Conservation (phyloP, 2,888 invertebrate genomes). For the Sphaerophoria rueppellii region DNA sequence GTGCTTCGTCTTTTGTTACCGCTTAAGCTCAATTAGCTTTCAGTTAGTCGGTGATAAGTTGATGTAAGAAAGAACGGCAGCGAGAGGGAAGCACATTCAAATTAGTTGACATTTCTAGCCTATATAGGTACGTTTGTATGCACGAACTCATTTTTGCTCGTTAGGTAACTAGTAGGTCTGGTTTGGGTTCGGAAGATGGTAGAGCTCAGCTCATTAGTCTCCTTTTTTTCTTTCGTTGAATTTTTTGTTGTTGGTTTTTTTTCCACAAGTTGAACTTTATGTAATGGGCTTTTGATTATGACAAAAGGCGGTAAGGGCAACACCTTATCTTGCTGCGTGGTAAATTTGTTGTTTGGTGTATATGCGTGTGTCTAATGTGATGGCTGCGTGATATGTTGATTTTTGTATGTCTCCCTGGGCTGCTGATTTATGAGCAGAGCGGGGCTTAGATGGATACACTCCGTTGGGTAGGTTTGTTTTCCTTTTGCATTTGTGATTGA, state of each 20-base stretch:
- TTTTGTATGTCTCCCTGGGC: slow-evolving; percentile 11
- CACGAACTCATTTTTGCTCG: slow-evolving; percentile 8
- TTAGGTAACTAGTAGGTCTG: slow-evolving; percentile 1
- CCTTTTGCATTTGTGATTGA: slow-evolving; percentile 32
- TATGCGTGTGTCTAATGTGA: slow-evolving; percentile 47
- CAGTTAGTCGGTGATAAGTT: slow-evolving; percentile 57
- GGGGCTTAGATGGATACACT: neutral
- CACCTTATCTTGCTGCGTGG: slow-evolving; percentile 16
- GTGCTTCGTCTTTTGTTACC: slow-evolving; percentile 47
- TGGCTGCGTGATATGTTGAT: slow-evolving; percentile 42
- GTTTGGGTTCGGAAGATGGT: slow-evolving; percentile 5
- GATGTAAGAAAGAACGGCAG: slow-evolving; percentile 21
- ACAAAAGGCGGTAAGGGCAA: slow-evolving; percentile 32
- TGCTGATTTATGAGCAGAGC: slow-evolving; percentile 49
- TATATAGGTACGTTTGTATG: neutral
- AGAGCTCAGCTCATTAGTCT: slow-evolving; percentile 58
- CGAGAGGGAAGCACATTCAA: slow-evolving; percentile 1
- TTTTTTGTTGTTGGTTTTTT: neutral
- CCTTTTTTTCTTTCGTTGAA: slow-evolving; percentile 20
- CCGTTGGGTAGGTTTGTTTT: slow-evolving; percentile 12
- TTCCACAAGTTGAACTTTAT: slow-evolving; percentile 33
- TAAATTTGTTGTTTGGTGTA: slow-evolving; percentile 6
- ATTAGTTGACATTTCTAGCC: slow-evolving; percentile 31
- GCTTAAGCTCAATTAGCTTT: slow-evolving; percentile 64
- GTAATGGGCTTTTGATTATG: slow-evolving; percentile 66